These are phyloP conservation scores for Drosophila planitibia DNA, from an alignment of 2,888 invertebrate species.

Conservation along the genomic window DNA sequence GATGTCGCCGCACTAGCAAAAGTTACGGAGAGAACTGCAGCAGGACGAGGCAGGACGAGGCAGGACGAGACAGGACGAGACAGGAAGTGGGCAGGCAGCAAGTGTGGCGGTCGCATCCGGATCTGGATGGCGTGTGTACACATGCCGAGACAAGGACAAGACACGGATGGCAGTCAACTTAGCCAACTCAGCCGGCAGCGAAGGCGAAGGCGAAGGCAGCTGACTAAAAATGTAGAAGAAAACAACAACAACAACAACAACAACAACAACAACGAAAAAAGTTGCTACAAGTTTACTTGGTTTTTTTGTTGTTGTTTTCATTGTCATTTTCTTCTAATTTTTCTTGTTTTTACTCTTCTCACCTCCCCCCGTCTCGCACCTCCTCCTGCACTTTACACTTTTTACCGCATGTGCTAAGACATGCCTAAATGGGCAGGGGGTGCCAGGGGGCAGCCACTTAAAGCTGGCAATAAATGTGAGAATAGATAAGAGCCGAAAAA, in stretches of 20 bases:
- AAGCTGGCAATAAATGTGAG: neutral
- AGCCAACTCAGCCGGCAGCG: slow-evolving; percentile 39
- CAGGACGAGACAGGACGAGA: neutral
- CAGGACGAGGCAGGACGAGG: neutral
- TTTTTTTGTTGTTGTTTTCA: slow-evolving; percentile 11
- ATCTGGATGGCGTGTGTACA: slow-evolving; percentile 61
- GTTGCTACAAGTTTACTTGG: slow-evolving; percentile 64
- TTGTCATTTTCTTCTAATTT: slow-evolving; percentile 52
- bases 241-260: neutral
- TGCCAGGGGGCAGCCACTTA: neutral
- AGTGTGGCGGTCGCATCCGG: slow-evolving; percentile 40
- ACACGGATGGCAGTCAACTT: slow-evolving; percentile 62
- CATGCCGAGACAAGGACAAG: slow-evolving; percentile 73
- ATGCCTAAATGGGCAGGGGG: slow-evolving; percentile 7
- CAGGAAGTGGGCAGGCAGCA: neutral
- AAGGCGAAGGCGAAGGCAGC: slow-evolving; percentile 36
- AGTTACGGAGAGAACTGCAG: slow-evolving; percentile 55
- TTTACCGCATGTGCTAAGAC: slow-evolving; percentile 26
- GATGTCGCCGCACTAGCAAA: slow-evolving; percentile 77
- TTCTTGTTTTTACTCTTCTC: slow-evolving; percentile 34
- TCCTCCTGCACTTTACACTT: slow-evolving; percentile 3
- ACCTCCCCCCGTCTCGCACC: neutral
- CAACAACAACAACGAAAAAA: slow-evolving; percentile 41
- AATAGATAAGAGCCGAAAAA: neutral
- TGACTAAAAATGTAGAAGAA: slow-evolving; percentile 40